Evolutionary conservation across 2,888 invertebrate species (phyloP).

Genomic region (Abrostola tripartita): DNA sequence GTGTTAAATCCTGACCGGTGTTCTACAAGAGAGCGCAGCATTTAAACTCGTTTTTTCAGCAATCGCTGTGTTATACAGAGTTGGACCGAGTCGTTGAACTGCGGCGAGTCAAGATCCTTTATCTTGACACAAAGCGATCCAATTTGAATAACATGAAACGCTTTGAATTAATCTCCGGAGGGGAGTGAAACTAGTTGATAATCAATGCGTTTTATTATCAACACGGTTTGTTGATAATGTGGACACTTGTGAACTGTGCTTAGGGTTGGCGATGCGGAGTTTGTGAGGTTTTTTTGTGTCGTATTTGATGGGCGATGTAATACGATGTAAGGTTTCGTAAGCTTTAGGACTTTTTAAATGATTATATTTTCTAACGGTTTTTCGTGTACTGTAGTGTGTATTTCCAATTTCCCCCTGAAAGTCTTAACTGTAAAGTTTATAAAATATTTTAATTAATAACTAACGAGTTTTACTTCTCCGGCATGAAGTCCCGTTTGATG

Average conservation of each 20-base stretch:
- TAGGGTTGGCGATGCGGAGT: constrained; percentile 46
- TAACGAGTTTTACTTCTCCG: no score
- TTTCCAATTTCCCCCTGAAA: no score
- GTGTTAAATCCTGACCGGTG: constrained; percentile 4
- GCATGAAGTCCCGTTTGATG: no score
- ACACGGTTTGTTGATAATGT: constrained; percentile 59
- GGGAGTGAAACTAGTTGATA: constrained; percentile 55
- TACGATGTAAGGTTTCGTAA: neutral
- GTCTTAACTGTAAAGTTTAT: no score
- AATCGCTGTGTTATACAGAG: constrained; percentile 14
- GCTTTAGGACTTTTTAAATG: no score
- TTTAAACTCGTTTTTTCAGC: constrained; percentile 6
- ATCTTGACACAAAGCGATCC: constrained; percentile 53
- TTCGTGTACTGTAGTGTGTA: no score
- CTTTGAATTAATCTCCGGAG: constrained; percentile 50
- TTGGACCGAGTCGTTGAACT: constrained; percentile 49
- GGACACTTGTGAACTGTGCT: constrained; percentile 61
- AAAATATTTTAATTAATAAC: no score
- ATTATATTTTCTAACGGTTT: no score
- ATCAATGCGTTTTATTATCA: constrained; percentile 67
- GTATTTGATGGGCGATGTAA: neutral
- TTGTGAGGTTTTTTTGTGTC: neutral
- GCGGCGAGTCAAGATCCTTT: constrained; percentile 47
- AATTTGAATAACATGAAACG: constrained; percentile 63
- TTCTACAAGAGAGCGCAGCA: constrained; percentile 13